Base-by-base conservation (phyloP, 2,797 vertebrate genomes). In the Rhyacichthys aspro region DNA sequence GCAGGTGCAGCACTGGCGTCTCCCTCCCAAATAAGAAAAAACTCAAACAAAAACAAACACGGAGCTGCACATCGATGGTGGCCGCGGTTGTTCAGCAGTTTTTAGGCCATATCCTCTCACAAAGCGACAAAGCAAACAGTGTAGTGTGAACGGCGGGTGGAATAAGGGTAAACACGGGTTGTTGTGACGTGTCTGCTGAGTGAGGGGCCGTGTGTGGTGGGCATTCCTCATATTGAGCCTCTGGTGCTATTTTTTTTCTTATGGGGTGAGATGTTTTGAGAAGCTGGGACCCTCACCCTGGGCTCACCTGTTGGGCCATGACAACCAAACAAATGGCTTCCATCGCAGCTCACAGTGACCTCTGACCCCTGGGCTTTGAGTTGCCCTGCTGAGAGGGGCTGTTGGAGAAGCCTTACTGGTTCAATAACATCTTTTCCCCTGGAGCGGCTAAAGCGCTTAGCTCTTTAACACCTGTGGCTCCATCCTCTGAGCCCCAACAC, bases 251-350 rank as follows among this genome's bases (percentile, higher is more conserved):
- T 47, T 43, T 70, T 82, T 76, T 75, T 63, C 65, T 78, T 76
- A 63, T 71, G 37, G 59, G 79, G 75, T 85, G 84, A 87, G 78
- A 83, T 89, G 90, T 91, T 92, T 88, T 90, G 85, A 89, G 86
- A 88, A 86, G 82, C 76, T 36, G 9, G 44, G 53, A 28, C 67
- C 83, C 54, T 17, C 73, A 76, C 80, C 86, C 86, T 68, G 65
- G 56, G 86, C 89, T 94, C 90, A 93, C 93, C 93, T 94, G 92
- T 93, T 91, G 88, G 89, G 82, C 76, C 86, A 67, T 88, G 93
- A 93, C 89, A 91, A 89, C 90, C 89, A 90, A 93, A 92, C 89
- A 91, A 89, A 93, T 90, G 80, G 80, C 89, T 91, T 88, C 84
- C 76, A 86, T 71, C 44, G 69, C 86, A 82, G 76, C 86, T 88